Base-by-base conservation (phyloP, 2,888 invertebrate genomes). In the Plebejus anna region DNA sequence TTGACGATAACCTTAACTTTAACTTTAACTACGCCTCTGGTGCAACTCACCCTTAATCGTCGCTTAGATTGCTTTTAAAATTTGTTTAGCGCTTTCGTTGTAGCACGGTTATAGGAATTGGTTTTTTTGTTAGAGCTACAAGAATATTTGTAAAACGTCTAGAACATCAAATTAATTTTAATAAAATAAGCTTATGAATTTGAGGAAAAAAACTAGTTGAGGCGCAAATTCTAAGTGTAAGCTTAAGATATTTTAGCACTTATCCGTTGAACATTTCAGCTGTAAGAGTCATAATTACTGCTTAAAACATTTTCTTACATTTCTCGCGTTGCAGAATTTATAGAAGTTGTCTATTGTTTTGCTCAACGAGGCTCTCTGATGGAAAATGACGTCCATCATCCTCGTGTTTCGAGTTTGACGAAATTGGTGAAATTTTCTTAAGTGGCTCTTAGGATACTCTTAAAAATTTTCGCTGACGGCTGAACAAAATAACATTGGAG, bases 321-420 rank as follows among this genome's bases (percentile, higher is more conserved):
- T 28, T 66, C 2, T 2, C 11, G 78, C 75, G 76, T 71, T 71
- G 77, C 75, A 75, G 13, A 36, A 66, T 73, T 75, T 77, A 77
- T 70, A 77, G 70, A 72, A 75, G 70, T 79, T 77, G 79, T 82
- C 87, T 85, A 89, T 90, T 90, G 90, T 90, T 83, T 81, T 79
- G 4, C 55, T 55, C 55, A 16, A 55, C 81, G 82, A 81, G 81
- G 85, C 84, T 87, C 86, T 87, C 51, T 51, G 77, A 77, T 75
- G 78, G 78, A 77, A 70, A 78, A 79, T 77, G 79, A 80, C 78
- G 78, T 79, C 77, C 76, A 78, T 75, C 78, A 80, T 78, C 79
- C 76, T 78, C 78, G 75, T 76, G 66, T 78, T 79, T 59, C 57
- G 75, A 76, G 78, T 80, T 80, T 79, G 78, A 77, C 79, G 75